phyloP scores from a whole-genome alignment of 1,140 invertebrate species.

The Babylonia areolata region DNA sequence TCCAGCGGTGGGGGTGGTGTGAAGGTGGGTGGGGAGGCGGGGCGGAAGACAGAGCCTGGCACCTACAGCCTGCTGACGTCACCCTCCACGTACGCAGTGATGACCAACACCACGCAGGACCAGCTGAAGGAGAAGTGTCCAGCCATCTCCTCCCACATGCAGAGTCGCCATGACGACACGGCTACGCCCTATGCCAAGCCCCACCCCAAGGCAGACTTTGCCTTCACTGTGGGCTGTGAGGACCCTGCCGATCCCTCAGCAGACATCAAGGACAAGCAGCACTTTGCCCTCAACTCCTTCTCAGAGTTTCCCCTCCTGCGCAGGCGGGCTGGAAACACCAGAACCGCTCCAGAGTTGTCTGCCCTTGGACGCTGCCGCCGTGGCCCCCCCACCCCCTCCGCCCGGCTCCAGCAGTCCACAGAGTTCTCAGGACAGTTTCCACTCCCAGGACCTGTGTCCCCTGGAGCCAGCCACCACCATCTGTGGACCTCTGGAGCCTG shows the following conservation, averaged over 20 bases:
- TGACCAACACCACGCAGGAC: conserved; percentile 70
- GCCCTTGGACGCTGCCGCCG: neutral
- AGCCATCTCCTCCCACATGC: conserved; percentile 70
- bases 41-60: neutral
- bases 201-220: conserved; percentile 16
- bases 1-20: neutral
- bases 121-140: conserved; percentile 69
- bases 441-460: conserved; percentile 33
- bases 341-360: conserved; percentile 16
- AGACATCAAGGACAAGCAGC: conserved; percentile 20
- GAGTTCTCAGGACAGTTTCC: conserved; percentile 40
- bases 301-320: conserved; percentile 23
- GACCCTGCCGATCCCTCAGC: conserved; percentile 17
- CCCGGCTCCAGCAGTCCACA: conserved; percentile 29
- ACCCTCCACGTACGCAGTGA: conserved; percentile 64
- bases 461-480: conserved; percentile 31
- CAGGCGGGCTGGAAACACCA: neutral
- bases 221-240: conserved; percentile 6
- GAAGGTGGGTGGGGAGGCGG: neutral
- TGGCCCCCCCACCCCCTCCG: neutral
- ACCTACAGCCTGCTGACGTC: conserved; percentile 12
- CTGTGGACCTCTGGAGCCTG: conserved; percentile 27
- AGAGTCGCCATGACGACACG: conserved; percentile 30
- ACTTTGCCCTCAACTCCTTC: conserved; percentile 27
- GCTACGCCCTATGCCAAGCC: conserved; percentile 5